Evolutionary conservation across 2,888 invertebrate genomes (phyloP).

Genomic region (Ophion costatus): DNA sequence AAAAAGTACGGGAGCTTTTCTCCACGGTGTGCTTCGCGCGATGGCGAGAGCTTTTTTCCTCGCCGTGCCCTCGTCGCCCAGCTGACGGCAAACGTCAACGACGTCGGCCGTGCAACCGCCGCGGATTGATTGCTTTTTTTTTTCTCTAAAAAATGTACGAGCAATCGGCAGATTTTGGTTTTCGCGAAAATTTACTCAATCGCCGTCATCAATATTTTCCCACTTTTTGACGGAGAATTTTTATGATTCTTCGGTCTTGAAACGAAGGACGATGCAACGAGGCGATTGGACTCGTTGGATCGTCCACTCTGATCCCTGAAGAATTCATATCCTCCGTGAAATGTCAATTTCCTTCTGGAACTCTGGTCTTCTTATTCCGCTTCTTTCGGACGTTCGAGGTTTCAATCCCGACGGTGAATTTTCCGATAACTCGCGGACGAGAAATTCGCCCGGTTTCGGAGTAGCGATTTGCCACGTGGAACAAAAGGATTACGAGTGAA

Average conservation of each 20-base stretch:
- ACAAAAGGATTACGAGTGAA: not conserved
- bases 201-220: not conserved
- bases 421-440: not conserved
- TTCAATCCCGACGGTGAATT: not conserved
- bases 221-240: not conserved
- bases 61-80: not conserved
- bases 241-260: not conserved
- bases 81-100: not conserved
- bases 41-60: not conserved
- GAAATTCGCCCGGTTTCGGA: not conserved
- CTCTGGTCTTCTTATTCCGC: not conserved
- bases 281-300: not conserved
- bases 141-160: not conserved
- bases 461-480: not conserved
- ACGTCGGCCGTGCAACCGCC: not conserved
- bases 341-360: not conserved
- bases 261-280: not conserved
- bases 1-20: conserved; percentile 27
- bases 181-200: not conserved
- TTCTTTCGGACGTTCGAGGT: not conserved
- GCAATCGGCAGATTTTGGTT: not conserved
- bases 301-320: not conserved
- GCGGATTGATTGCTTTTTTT: not conserved
- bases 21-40: conserved; percentile 5
- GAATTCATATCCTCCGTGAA: not conserved